Base-by-base conservation (phyloP, 2,888 invertebrate genomes). In the Drosophila rubida region DNA sequence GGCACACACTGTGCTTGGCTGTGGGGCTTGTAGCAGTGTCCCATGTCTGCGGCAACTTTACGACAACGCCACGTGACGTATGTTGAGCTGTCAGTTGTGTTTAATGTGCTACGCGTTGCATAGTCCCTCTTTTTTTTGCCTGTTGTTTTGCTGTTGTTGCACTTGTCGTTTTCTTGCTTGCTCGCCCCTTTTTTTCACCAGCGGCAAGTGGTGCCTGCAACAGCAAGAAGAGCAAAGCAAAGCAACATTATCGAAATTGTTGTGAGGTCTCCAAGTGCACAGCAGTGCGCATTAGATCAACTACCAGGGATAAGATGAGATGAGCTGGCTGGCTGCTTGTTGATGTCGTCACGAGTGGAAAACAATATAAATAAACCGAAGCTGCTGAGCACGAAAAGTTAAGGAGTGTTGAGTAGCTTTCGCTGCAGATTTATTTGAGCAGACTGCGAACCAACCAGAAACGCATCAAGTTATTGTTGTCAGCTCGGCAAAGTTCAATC, bases 31-130 rank as follows among this genome's bases (percentile, higher is more conserved):
- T 39, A 66, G 63, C 66, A 50, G 6, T 76, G 65, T 57, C 63
- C 41, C 59, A 9, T 13, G 14, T 27, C 44, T 70, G 60, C 37
- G 65, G 78, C 68, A 82, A 83, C 86, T 82, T 86, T 82, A 82
- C 86, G 86, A 83, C 82, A 83, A 57, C 80, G 71, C 78, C 83
- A 82, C 83, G 82, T 82, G 86, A 82, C 82, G 86, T 82, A 82
- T 82, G 82, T 86, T 80, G 62, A 70, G 69, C 84, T 82, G 86
- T 86, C 86, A 82, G 80, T 80, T 86, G 83, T 82, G 83, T 80
- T 86, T 86, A 86, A 86, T 82, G 86, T 80, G 80, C 78, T 70
- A 58, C 61, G 62, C 71, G 59, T 62, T 62, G 75, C 78, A 68
- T 65, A 69, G 75, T 55, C 53, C 37, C 45, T 22, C 19, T 53